Evolutionary conservation across 2,797 vertebrate genomes (phyloP), one percentile per base, ranked within the genome.

Genomic region (Bradypus variegatus): DNA sequence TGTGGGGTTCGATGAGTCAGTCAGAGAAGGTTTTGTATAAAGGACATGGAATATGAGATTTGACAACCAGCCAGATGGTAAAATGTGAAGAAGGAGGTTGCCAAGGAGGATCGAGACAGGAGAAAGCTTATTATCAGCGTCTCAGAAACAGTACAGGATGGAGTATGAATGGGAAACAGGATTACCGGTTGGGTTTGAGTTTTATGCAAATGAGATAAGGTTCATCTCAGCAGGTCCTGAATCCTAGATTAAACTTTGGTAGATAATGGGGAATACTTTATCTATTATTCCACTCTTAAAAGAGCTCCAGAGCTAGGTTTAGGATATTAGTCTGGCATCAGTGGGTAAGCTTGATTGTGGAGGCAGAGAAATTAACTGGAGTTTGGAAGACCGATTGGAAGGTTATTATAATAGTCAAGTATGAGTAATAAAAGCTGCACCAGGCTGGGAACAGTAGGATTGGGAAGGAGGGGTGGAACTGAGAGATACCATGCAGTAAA

Each of bases 201-300:
- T 94, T 67, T 75, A 53, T 50, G 69, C 25, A 79, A 84, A 64
- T 81, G 38, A 82, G 72, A 85, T 9, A 58, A 89, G 83, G 25
- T 65, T 93, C 77, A 77, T 50, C n/a, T 58, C 31, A 13, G 1
- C 64, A 18, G n/a, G 53, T 87, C 41, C 87, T 53, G 82, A 94
- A 87, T 84, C 19, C 25, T 73, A 76, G 50, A 83, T 82, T 87
- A 79, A 91, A 93, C 6, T 94, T 91, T 36, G 18, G 16, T 62
- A 64, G 50, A 15, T 73, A 53, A 14, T 41, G 7, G 48, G 31
- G n/a, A 79, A 9, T 77, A 18, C 86, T 91, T 94, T 82, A 48
- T 48, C 18, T 21, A 79, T 62, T 67, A 45, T 67, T 76, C 11
- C 5, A 64, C 14, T 73, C 79, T 86, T 90, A 64, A 62, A 94